Evolutionary conservation across 2,113 vertebrate genomes (phyloP).

Genomic region (Halichoerus grypus): DNA sequence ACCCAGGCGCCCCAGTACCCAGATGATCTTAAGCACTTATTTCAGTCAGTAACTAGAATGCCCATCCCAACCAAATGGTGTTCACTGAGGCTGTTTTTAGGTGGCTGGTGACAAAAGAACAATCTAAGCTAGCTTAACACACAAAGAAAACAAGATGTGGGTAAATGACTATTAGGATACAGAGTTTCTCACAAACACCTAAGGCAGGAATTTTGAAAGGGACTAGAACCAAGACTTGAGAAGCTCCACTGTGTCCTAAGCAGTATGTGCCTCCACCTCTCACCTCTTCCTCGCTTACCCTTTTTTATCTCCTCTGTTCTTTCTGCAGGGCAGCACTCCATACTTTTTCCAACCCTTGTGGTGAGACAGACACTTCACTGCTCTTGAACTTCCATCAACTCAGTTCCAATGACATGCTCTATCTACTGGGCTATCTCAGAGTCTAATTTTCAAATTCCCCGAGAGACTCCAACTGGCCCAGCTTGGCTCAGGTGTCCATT

Average conservation of each 20-base stretch:
- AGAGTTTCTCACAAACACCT: background rate
- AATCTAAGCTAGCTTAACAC: background rate
- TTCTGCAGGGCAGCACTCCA: no score
- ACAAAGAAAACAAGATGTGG: background rate
- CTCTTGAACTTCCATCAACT: background rate
- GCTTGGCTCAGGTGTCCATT: background rate
- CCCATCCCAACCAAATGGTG: background rate
- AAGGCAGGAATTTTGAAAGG: background rate
- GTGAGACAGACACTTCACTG: background rate
- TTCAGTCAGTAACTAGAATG: background rate
- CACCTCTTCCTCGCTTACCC: background rate
- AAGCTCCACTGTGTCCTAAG: background rate
- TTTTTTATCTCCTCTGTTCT: background rate
- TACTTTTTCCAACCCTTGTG: background rate
- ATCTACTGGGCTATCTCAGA: background rate
- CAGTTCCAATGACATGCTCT: background rate
- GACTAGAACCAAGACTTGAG: background rate
- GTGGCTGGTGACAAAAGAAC: background rate
- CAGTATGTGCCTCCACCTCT: background rate
- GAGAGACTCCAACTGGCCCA: background rate
- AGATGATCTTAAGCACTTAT: background rate
- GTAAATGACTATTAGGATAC: background rate
- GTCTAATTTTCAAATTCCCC: slow-evolving; percentile 30
- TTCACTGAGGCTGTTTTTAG: background rate
- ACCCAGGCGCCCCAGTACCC: background rate